phyloP scores from a whole-genome alignment of 2,888 invertebrate species.

The Drosophila anomelani region DNA sequence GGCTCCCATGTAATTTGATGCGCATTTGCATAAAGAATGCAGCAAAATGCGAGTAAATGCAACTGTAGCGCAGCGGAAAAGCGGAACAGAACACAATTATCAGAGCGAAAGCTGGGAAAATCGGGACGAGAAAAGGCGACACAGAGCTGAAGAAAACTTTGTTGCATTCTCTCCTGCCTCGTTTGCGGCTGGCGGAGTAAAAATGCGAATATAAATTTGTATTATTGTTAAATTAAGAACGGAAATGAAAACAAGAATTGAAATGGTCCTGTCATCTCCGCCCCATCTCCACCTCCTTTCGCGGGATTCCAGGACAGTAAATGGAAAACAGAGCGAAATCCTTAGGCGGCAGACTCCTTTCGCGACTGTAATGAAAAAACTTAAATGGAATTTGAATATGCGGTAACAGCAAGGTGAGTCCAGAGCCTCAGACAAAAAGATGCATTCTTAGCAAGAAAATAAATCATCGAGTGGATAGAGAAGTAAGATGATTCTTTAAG shows the following conservation, averaged over 20 bases:
- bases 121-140: slow-evolving; percentile 5
- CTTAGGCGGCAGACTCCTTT: slow-evolving; percentile 52
- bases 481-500: neutral
- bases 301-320: slow-evolving; percentile 25
- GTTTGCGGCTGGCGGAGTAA: slow-evolving; percentile 41
- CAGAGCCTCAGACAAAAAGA: slow-evolving; percentile 7
- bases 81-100: slow-evolving; percentile 57
- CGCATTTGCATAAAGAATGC: slow-evolving; percentile 71
- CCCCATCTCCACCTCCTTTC: slow-evolving; percentile 6
- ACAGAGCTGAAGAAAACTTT: slow-evolving; percentile 31
- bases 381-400: slow-evolving; percentile 73
- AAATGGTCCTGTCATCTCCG: slow-evolving; percentile 58
- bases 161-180: slow-evolving; percentile 29
- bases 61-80: slow-evolving; percentile 47
- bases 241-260: slow-evolving; percentile 77
- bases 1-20: slow-evolving; percentile 63
- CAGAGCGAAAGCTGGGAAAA: slow-evolving; percentile 28
- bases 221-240: slow-evolving; percentile 81
- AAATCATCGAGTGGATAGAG: slow-evolving; percentile 21
- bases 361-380: slow-evolving; percentile 70
- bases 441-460: slow-evolving; percentile 5
- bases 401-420: slow-evolving; percentile 23
- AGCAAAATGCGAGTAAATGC: slow-evolving; percentile 47
- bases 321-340: slow-evolving; percentile 51
- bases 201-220: slow-evolving; percentile 71